Evolutionary conservation across 2,113 vertebrate species (phyloP).

Genomic region (Pitta sordida): DNA sequence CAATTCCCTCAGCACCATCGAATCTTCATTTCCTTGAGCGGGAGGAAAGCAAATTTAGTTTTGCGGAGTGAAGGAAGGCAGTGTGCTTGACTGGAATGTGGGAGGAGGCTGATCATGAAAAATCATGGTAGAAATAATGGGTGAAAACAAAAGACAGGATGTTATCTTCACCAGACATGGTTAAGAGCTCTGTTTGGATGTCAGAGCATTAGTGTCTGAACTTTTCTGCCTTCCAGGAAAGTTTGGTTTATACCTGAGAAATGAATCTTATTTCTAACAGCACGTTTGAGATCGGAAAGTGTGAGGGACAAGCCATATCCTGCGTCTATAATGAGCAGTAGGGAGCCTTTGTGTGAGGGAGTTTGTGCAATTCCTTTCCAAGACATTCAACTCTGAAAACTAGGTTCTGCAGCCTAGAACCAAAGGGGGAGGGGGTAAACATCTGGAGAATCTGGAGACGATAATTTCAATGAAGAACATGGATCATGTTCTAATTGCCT

Average conservation of each 20-base stretch:
- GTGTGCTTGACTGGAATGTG: not conserved
- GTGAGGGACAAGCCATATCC: not conserved
- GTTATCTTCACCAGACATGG: not conserved
- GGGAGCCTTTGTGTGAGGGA: not conserved
- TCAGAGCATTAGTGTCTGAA: not conserved
- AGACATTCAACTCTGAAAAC: not conserved
- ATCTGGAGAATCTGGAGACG: not conserved
- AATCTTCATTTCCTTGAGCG: not conserved
- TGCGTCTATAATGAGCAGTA: not conserved
- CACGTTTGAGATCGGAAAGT: not conserved
- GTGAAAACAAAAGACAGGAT: not conserved
- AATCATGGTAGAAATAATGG: not conserved
- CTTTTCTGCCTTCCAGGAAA: not conserved
- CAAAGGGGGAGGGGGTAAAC: not conserved
- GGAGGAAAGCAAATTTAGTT: not conserved
- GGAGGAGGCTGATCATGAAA: not conserved
- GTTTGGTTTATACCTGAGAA: rapidly evolving
- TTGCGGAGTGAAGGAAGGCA: not conserved
- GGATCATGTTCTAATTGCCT: not conserved
- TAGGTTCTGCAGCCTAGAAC: not conserved
- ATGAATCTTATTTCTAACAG: not conserved
- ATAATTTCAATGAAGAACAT: not conserved
- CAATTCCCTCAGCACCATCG: not conserved
- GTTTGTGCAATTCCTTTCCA: not conserved
- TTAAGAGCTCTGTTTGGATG: not conserved